Base-by-base conservation (phyloP, 2,113 vertebrate species). In the Siniperca chuatsi region DNA sequence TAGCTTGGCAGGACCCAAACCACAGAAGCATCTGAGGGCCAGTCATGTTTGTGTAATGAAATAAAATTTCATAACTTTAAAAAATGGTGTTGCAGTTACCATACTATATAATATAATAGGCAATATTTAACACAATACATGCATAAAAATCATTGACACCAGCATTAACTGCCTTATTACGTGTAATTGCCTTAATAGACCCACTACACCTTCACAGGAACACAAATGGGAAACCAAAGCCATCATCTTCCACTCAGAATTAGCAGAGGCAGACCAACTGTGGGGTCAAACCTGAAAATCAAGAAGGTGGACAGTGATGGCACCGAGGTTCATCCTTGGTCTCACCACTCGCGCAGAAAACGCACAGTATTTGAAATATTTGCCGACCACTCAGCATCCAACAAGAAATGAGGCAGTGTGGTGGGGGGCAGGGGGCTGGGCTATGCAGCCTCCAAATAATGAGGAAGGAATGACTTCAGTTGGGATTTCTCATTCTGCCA, bases 401-500 rank as follows among this genome's bases (percentile, higher is more conserved):
- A 25, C 9, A 52, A 73, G 62, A 77, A 89, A 60, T 20, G 40
- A 25, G 62, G 55, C 42, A 25, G 67, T 69, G 77, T 75, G 42
- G 13, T 46, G 55, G 62, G 42, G 83, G 74, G 61, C 57, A 52
- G 20, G 54, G 68, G 70, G 58, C 68, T 72, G 35, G 74, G 67
- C 74, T 44, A 57, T 20, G 35, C 78, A 91, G 91, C 90, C 92
- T 93, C 79, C 79, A 91, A 94, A 88, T 93, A 93, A 93, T 93
- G 91, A 96, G 94, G 25, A 90, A 92, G 83, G 83, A 96, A 95
- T 86, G 84, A 94, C 96, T 96, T 96, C 95, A 93, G 94, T 90
- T 90, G 93, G 92, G 90, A 94, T 95, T 96, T 93, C 94, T 95
- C 91, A 94, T 95, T 96, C 93, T 95, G 88, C 95, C 91, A 87